These are phyloP conservation scores for Coregonus ussuriensis DNA, from an alignment of 2,797 vertebrate species.

Conservation along the genomic window DNA sequence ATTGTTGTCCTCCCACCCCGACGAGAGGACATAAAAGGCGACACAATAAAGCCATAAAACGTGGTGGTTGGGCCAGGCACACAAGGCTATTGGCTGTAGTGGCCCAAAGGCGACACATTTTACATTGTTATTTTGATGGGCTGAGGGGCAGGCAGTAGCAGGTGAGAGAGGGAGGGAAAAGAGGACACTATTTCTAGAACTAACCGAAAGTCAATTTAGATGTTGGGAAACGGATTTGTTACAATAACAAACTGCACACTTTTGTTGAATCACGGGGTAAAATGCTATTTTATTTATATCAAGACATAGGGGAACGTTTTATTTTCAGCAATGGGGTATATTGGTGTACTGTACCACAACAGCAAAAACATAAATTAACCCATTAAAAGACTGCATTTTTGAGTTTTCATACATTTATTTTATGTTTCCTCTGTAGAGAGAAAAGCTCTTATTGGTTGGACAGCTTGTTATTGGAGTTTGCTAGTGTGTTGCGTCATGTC, in stretches of 20 bases:
- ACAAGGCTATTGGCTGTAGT: conserved; percentile 62
- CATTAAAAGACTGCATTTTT: not conserved
- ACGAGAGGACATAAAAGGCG: conserved; percentile 69
- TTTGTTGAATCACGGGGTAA: conserved; percentile 46
- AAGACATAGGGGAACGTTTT: conserved; percentile 28
- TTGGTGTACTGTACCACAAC: not conserved
- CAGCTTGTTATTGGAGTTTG: not conserved
- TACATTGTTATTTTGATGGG: conserved; percentile 78
- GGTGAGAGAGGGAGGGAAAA: conserved; percentile 10
- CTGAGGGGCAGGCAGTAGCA: conserved; percentile 60
- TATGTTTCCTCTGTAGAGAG: not conserved
- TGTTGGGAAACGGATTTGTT: not conserved
- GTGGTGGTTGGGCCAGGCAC: conserved; percentile 57
- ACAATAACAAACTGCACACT: conserved; percentile 45
- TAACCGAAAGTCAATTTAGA: conserved; percentile 43
- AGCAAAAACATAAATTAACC: not conserved
- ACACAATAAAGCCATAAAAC: conserved; percentile 82
- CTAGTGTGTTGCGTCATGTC: not conserved
- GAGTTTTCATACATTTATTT: not conserved
- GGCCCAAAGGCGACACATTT: conserved; percentile 79
- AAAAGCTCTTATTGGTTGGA: not conserved
- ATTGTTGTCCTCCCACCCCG: conserved; percentile 69
- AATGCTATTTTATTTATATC: conserved; percentile 36
- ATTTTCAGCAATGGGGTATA: conserved; percentile 14
- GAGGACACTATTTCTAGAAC: not conserved